phyloP scores from a whole-genome alignment of 2,113 vertebrate genomes.

The Himantopus leucocephalus region DNA sequence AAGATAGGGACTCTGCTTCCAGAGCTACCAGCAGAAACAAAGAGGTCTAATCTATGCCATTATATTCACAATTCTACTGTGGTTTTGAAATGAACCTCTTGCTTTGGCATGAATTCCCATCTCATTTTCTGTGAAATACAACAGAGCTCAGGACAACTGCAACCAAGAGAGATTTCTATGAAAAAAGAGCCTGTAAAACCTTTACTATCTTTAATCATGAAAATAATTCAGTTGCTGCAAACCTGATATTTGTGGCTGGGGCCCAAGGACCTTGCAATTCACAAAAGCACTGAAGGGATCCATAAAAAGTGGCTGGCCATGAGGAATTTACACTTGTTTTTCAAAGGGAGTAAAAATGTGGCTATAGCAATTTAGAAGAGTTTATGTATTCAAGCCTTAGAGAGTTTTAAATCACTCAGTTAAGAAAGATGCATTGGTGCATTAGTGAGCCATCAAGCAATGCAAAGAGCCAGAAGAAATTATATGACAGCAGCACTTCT shows the following conservation, averaged over 20 bases:
- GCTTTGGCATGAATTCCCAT: slow-evolving; percentile 16
- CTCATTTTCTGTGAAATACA: slow-evolving; percentile 56
- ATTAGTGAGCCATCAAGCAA: background rate
- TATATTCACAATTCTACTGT: background rate
- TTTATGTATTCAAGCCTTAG: slow-evolving; percentile 36
- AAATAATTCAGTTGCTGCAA: slow-evolving; percentile 61
- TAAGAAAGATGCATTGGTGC: background rate
- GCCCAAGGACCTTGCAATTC: slow-evolving; percentile 50
- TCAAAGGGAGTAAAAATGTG: slow-evolving; percentile 50
- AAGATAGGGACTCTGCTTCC: background rate
- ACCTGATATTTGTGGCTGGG: slow-evolving; percentile 50
- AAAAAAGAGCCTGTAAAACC: background rate
- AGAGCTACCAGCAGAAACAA: background rate
- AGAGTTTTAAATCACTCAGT: slow-evolving; percentile 21
- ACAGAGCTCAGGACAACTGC: slow-evolving; percentile 33
- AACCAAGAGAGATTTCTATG: slow-evolving; percentile 19
- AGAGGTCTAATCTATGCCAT: background rate
- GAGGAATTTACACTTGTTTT: slow-evolving; percentile 69
- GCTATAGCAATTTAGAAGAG: slow-evolving; percentile 41
- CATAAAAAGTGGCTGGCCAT: slow-evolving; percentile 54
- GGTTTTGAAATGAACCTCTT: slow-evolving; percentile 38
- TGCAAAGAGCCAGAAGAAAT: background rate
- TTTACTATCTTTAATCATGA: slow-evolving; percentile 64
- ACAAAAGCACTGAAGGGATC: slow-evolving; percentile 58
- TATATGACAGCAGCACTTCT: background rate